These are phyloP conservation scores for Epinephelus awoara DNA, from an alignment of 2,797 vertebrate genomes.

Conservation along the genomic window DNA sequence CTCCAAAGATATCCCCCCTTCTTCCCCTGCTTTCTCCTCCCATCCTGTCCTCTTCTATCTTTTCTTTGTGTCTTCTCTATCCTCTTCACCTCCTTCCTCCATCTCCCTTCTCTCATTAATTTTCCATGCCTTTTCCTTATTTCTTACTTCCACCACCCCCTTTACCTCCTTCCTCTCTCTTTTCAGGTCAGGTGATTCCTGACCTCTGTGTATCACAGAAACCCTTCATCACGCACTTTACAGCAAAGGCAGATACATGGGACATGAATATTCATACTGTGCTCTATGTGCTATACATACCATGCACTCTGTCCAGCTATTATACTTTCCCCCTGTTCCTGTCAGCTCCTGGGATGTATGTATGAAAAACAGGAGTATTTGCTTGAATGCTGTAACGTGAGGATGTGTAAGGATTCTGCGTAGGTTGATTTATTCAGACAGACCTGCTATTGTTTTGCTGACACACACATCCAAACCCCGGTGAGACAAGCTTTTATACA, in stretches of 20 bases:
- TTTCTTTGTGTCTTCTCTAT: constrained; percentile 12
- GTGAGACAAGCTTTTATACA: constrained; percentile 59
- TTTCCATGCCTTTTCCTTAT: constrained; percentile 19
- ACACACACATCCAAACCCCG: constrained; percentile 41
- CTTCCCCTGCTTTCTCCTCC: neutral
- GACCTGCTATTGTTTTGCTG: constrained; percentile 55
- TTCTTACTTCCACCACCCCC: neutral
- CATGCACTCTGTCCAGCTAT: neutral
- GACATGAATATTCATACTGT: constrained; percentile 32
- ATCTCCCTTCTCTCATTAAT: constrained; percentile 21
- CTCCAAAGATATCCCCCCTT: neutral
- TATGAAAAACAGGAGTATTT: constrained; percentile 47
- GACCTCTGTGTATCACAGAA: constrained; percentile 27
- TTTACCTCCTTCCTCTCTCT: neutral
- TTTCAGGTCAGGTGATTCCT: constrained; percentile 33
- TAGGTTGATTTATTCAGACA: constrained; percentile 54
- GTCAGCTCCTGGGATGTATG: constrained; percentile 35
- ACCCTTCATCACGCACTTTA: neutral
- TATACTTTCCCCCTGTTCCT: constrained; percentile 11
- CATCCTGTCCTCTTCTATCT: constrained; percentile 3
- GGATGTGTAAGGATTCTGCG: constrained; percentile 20
- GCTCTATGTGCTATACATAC: neutral
- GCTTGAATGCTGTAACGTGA: constrained; percentile 55
- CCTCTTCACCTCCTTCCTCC: neutral
- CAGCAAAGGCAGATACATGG: neutral